Base-by-base conservation (phyloP, 2,113 vertebrate species). In the Strix aluco region DNA sequence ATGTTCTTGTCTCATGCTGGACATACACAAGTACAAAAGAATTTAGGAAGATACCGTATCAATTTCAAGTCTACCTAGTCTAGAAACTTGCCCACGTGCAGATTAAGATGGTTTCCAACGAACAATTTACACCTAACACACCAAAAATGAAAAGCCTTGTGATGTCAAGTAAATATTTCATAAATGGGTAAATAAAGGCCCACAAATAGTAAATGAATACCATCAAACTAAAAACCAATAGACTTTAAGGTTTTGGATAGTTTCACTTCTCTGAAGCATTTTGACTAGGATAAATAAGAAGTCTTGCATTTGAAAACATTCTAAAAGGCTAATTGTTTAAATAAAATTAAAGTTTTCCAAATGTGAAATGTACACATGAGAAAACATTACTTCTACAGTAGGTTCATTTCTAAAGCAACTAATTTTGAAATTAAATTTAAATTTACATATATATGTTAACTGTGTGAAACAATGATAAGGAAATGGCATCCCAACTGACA, bases 381-480 rank as follows among this genome's bases (percentile, higher is more conserved):
- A 77, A 82, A 57, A 88, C 1, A 10, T 32, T 94, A 86, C 27
- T 81, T 92, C 61, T 85, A 72, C 82, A 87, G 13, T 20, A 72
- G 34, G 36, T 32, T 86, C 13, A 94, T 79, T 95, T 89, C 61
- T 79, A 57, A 6, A 72, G n/a, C 6, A 62, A 62, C 10, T 81
- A 20, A 65, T 63, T 69, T 75, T 52, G 23, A 79, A 88, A 75
- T 81, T n/a, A 52, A 80, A 87, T 81, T 55, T 85, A 71, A 92
- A 78, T 88, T 86, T 15, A 72, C 2, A 57, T 44, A 32, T 36
- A 52, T n/a, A 34, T 47, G 20, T 29, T 72, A 90, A 46, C 9
- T 66, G 32, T 49, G n/a, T 38, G 73, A 88, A 86, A 87, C 25
- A 81, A 55, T 55, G 8, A 63, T 26, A 92, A 86, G 51, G 25